Percentiles rank a stretch among this genome's conserved stretches.
Evolutionary conservation across 2,888 invertebrate genomes (phyloP).

Genomic region (Andrena hattorfiana): DNA sequence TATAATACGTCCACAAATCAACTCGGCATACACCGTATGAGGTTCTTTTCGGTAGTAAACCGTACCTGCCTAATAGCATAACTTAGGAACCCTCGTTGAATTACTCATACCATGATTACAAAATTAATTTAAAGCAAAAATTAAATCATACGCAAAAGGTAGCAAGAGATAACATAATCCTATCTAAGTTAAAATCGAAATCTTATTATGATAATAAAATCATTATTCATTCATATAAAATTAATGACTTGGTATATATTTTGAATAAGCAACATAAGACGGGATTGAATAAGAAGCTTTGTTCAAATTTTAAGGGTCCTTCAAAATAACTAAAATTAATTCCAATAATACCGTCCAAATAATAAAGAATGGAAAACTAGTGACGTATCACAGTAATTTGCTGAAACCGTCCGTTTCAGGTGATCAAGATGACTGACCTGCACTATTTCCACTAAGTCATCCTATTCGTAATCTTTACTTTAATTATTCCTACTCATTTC

Average conservation of each 20-base stretch:
- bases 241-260: background rate
- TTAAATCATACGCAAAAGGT: slow-evolving; percentile 23
- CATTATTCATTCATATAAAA: background rate
- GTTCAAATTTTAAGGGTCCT: slow-evolving; percentile 17
- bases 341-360: slow-evolving; percentile 21
- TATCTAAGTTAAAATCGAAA: slow-evolving; percentile 23
- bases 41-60: slow-evolving; percentile 3
- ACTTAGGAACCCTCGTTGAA: background rate
- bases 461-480: too few species aligned
- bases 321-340: slow-evolving; percentile 33
- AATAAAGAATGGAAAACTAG: slow-evolving; percentile 7
- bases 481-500: background rate
- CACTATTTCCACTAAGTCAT: too few species aligned
- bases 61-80: slow-evolving; percentile 10
- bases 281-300: slow-evolving; percentile 20
- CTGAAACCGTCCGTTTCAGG: slow-evolving; percentile 39
- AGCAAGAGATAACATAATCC: slow-evolving; percentile 23
- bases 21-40: slow-evolving; percentile 20
- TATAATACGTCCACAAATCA: slow-evolving; percentile 20
- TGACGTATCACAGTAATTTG: slow-evolving; percentile 30
- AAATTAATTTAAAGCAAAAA: slow-evolving; percentile 32
- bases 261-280: background rate
- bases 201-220: slow-evolving; percentile 32
- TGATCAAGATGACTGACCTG: background rate
- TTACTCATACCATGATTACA: slow-evolving; percentile 19